Percentiles rank a stretch among this genome's conserved stretches.
These are phyloP conservation scores for Agrenia bidenticulata DNA, from an alignment of 2,888 invertebrate species.

Conservation along the genomic window DNA sequence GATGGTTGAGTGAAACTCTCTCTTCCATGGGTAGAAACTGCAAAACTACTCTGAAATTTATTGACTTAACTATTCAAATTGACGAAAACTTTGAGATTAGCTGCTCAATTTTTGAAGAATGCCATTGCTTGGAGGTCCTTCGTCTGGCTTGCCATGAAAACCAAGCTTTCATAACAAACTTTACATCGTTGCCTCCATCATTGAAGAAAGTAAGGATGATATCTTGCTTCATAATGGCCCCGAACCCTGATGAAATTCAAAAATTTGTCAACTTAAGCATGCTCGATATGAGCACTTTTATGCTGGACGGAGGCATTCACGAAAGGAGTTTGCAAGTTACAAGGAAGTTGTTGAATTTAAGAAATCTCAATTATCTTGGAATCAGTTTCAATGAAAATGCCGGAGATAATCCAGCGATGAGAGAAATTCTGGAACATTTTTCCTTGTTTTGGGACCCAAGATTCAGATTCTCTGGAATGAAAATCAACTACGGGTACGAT, in stretches of 20 bases:
- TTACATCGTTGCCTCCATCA: slow-evolving; percentile 22
- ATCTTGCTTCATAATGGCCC: slow-evolving; percentile 18
- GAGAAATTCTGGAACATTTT: slow-evolving; percentile 14
- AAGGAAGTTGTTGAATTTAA: slow-evolving; percentile 13
- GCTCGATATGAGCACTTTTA: slow-evolving; percentile 30
- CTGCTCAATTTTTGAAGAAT: slow-evolving; percentile 10
- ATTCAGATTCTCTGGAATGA: slow-evolving; percentile 11
- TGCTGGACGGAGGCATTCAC: slow-evolving; percentile 15
- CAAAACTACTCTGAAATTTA: slow-evolving; percentile 18
- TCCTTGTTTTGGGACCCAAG: slow-evolving; percentile 10
- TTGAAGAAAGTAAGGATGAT: slow-evolving; percentile 27
- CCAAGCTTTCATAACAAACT: slow-evolving; percentile 23
- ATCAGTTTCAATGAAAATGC: slow-evolving; percentile 24
- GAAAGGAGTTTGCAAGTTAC: slow-evolving; percentile 13
- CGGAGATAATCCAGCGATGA: slow-evolving; percentile 16
- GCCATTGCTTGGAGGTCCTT: slow-evolving; percentile 26
- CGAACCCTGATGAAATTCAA: slow-evolving; percentile 12
- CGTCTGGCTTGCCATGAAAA: slow-evolving; percentile 21
- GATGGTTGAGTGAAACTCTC: slow-evolving; percentile 15
- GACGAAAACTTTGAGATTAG: not conserved
- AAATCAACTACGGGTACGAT: slow-evolving; percentile 21
- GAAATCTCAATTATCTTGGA: slow-evolving; percentile 22
- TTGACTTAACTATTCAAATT: not conserved
- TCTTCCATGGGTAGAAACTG: slow-evolving; percentile 1
- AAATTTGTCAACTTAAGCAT: slow-evolving; percentile 31